Evolutionary conservation across 2,888 invertebrate species (phyloP), one percentile per base, ranked within the genome.

Genomic region (Drosophila nigricruria): DNA sequence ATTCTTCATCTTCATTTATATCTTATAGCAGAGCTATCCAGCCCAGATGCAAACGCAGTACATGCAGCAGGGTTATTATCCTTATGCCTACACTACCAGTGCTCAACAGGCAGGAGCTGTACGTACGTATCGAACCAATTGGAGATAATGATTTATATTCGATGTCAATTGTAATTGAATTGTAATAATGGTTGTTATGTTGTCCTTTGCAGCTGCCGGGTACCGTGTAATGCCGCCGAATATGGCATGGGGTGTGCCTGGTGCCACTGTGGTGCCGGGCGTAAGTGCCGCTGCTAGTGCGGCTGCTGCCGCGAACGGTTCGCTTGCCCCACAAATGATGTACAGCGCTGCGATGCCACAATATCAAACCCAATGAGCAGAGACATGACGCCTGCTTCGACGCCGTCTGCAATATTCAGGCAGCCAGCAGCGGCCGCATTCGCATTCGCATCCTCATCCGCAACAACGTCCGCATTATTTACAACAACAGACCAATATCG

Each of bases 291-390:
- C 92, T 66, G 92, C 92, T 42, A 93, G 93, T 58, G 92, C 92
- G 70, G 92, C 93, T 65, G 92, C 92, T 69, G 92, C 91, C 69
- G 92, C 94, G 91, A 94, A 94, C 81, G 95, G 94, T 80, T 94
- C 94, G 84, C 94, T 95, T 92, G 91, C 93, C 92, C 94, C 95
- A 93, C 94, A 94, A 93, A 94, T 94, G 90, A 95, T 96, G 95
- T 96, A 96, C 90, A 94, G 94, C 91, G 92, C 93, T 83, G 94
- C 96, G 92, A 96, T 97, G 94, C 96, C 96, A 92, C 96, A 97
- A 94, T 97, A 97, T 94, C 97, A 96, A 91, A 95, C 96, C 93
- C 97, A 97, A 96, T 97, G 96, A 95, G 92, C 91, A 79, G 86
- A 82, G 82, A 79, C 75, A 82, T 86, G 90, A 90, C 91, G 89